Evolutionary conservation across 2,797 vertebrate genomes (phyloP).

Genomic region (Xenentodon cancila): DNA sequence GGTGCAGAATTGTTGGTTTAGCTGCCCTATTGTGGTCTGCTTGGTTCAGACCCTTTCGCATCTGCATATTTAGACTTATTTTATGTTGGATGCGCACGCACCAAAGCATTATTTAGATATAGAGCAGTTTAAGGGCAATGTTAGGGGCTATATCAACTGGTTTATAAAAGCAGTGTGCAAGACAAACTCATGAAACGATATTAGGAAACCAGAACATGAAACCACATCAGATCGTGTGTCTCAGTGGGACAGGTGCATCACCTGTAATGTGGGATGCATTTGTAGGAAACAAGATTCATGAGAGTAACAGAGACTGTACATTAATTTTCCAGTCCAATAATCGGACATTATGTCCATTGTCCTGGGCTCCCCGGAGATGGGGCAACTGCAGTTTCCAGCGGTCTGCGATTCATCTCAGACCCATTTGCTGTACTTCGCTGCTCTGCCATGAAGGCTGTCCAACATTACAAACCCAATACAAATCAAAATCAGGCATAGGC

Average conservation of each 20-base stretch:
- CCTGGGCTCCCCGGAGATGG: slow-evolving; percentile 21
- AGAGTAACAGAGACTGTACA: slow-evolving; percentile 45
- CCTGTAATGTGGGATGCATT: slow-evolving; percentile 16
- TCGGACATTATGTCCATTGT: slow-evolving; percentile 51
- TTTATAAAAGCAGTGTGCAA: background rate
- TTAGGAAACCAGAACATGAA: background rate
- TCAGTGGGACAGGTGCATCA: slow-evolving; percentile 27
- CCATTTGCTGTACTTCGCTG: slow-evolving; percentile 42
- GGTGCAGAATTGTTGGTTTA: slow-evolving; percentile 22
- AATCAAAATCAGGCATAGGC: slow-evolving; percentile 33
- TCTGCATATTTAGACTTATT: no score
- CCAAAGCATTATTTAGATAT: slow-evolving; percentile 10
- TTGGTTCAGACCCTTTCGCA: slow-evolving; percentile 5
- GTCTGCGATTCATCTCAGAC: slow-evolving; percentile 45
- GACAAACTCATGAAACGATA: background rate
- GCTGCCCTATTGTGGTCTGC: slow-evolving; percentile 7
- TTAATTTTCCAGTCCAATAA: slow-evolving; percentile 69
- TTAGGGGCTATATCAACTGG: slow-evolving; percentile 26
- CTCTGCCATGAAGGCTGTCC: slow-evolving; percentile 35
- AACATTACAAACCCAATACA: slow-evolving; percentile 36
- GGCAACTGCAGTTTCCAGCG: slow-evolving; percentile 14
- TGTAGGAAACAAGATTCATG: slow-evolving; percentile 28
- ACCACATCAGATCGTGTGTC: slow-evolving; percentile 14
- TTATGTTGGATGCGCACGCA: no score
- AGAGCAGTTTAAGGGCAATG: slow-evolving; percentile 1